These are phyloP conservation scores for Neopelma chrysocephalum DNA, from an alignment of 2,797 vertebrate genomes.

Conservation along the genomic window DNA sequence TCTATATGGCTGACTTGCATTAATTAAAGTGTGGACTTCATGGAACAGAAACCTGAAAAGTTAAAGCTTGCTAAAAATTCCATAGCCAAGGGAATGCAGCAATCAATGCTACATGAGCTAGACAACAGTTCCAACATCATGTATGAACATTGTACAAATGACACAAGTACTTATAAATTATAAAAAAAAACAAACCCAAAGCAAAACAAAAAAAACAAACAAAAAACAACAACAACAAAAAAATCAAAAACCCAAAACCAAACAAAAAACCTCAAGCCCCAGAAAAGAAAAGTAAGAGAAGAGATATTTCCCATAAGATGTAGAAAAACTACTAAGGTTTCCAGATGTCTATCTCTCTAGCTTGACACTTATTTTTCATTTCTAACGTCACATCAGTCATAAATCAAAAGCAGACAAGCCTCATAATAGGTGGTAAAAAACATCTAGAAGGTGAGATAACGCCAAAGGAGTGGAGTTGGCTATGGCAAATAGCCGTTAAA, in stretches of 20 bases:
- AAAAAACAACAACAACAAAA: not conserved
- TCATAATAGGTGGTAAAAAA: slow-evolving; percentile 54
- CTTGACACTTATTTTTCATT: slow-evolving; percentile 19
- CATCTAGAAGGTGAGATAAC: slow-evolving; percentile 54
- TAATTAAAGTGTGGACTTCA: not conserved
- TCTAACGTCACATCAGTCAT: not conserved
- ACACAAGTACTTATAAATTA: not conserved
- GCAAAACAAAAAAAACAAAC: not conserved
- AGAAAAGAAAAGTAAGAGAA: not conserved
- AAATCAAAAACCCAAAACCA: not conserved
- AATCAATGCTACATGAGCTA: not conserved
- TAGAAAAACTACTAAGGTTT: not conserved
- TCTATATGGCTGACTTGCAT: not conserved
- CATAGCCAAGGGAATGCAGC: not conserved
- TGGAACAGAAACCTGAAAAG: not conserved
- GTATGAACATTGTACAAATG: not conserved
- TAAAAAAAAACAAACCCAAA: not conserved
- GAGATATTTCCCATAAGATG: not conserved
- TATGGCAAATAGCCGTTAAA: slow-evolving; percentile 60
- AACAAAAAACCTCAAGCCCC: accelerated
- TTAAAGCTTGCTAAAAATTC: not conserved
- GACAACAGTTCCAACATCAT: not conserved
- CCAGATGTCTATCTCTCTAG: not conserved
- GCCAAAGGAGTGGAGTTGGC: slow-evolving; percentile 37
- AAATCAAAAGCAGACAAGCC: slow-evolving; percentile 50